Base-by-base conservation (phyloP, 1,140 invertebrate species). In the Drosophila truncata region DNA sequence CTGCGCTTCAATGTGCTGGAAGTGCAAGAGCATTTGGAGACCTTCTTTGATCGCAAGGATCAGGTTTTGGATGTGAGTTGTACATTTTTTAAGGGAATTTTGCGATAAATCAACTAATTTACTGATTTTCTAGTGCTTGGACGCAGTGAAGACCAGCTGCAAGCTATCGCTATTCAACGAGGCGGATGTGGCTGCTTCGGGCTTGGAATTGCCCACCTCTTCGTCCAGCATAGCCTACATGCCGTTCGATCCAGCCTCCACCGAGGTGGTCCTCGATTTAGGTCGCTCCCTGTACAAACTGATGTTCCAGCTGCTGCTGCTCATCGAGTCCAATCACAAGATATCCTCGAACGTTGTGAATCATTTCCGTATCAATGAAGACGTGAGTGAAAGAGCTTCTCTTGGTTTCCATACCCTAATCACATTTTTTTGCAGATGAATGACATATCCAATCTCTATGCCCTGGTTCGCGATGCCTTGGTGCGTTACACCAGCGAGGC, bases 11-110 rank as follows among this genome's bases (percentile, higher is more conserved):
- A 96, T 63, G 96, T 99, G 87, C 93, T 99, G n/a, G 98, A 99
- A 91, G 95, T 99, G 42, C 97, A 98, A 80, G 98, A 99, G 92
- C 98, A 99, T 93, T 95, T 98, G 75, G 98, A 99, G 91, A 99
- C 97, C 0, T 99, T 98, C 90, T 95, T 98, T 71, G 98, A 99
- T 93, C 96, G 97, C 65, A 96, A 97, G 77, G 98, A 99, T 91
- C 97, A 98, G 82, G 96, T 97, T 2, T 94, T 97, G 35, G 97
- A 98, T 95, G 98, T 98, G 92, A 91, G 85, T 37, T 35, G 2
- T 4, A 9, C 0, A 16, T 1, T 16, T 20, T 10, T 3, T n/a
- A n/a, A 10, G 3, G 9, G 13, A n/a, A n/a, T 80, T 52, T 11
- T 14, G 11, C 3, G 6, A 1, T 1, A 18, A 14, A 20, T 8